phyloP scores from a whole-genome alignment of 2,888 invertebrate genomes.

The Tetheella fluctuosa region DNA sequence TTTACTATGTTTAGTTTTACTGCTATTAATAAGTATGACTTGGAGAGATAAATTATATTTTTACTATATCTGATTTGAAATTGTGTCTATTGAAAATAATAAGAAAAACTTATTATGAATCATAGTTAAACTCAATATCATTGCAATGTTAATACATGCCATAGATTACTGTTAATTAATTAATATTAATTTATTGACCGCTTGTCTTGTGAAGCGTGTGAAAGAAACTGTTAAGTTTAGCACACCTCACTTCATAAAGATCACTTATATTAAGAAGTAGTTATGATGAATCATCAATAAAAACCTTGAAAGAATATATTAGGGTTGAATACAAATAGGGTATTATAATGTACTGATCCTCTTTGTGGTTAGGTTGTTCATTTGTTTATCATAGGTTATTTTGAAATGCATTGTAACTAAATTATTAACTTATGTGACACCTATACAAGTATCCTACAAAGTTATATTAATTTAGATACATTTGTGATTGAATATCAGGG shows the following conservation, averaged over 20 bases:
- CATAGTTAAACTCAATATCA: constrained; percentile 38
- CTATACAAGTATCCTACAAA: too few relatives aligned
- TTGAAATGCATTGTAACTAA: too few relatives aligned
- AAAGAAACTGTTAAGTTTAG: constrained; percentile 53
- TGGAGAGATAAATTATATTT: too few relatives aligned
- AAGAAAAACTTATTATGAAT: not conserved
- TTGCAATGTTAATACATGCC: constrained; percentile 40
- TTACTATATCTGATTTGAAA: not conserved
- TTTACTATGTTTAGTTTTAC: too few relatives aligned
- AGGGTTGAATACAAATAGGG: not conserved
- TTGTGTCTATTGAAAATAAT: not conserved
- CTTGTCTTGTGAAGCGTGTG: constrained; percentile 62
- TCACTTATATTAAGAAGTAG: constrained; percentile 23
- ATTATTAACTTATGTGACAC: too few relatives aligned
- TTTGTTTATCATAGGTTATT: not conserved
- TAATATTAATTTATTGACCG: constrained; percentile 55
- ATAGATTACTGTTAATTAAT: constrained; percentile 45
- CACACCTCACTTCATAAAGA: constrained; percentile 24
- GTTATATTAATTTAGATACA: too few relatives aligned
- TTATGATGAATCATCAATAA: constrained; percentile 41
- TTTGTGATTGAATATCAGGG: too few relatives aligned
- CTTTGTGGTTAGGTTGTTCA: not conserved
- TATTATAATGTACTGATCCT: not conserved
- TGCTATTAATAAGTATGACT: too few relatives aligned
- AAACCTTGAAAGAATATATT: constrained; percentile 10